Base-by-base conservation (phyloP, 2,797 vertebrate species). In the Lerista edwardsae region DNA sequence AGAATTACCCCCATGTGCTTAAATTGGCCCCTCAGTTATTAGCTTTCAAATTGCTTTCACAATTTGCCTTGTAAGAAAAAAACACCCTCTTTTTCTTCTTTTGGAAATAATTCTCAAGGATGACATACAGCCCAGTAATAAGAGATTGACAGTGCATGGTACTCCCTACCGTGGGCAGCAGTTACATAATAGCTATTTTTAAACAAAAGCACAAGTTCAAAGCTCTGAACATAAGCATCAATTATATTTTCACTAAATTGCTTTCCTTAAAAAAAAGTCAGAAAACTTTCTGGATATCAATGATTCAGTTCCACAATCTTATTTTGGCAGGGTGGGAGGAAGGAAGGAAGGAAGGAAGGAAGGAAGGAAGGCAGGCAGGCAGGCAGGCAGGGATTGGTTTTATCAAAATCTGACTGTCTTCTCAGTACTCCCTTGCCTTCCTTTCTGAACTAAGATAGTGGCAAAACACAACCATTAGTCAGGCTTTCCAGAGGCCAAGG, bases 181-280 rank as follows among this genome's bases (percentile, higher is more conserved):
- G 62, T 72, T 89, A 73, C 78, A 75, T 15, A 86, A 75, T 0
- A 69, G 75, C 79, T 71, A 41, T 79, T 29, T 80, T 84, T 64
- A 74, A 80, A 92, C 77, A 67, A 65, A 79, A 29, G 1, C 74
- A 31, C 73, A 90, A 77, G 84, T 86, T 61, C 67, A 78, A 84
- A 81, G 0, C 0, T 67, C 67, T 85, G 71, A 55, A 87, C 82
- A 12, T 57, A 89, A 44, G 12, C 68, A 25, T 39, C 29, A 47
- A 47, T 61, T 65, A 65, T 2, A n/a, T 41, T 41, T 12, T 44
- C 78, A 80, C 65, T 80, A 31, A 80, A 80, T 55, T 69, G 65
- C 25, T 34, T 64, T 14, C 64, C 36, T 21, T 61, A 61, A 61
- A 61, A 59, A 3, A 75, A 34, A 31, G 31, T 17, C 4, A 79